Evolutionary conservation across 2,113 vertebrate species (phyloP), one percentile per base, ranked within the genome.

Genomic region (Cheilinus undulatus): DNA sequence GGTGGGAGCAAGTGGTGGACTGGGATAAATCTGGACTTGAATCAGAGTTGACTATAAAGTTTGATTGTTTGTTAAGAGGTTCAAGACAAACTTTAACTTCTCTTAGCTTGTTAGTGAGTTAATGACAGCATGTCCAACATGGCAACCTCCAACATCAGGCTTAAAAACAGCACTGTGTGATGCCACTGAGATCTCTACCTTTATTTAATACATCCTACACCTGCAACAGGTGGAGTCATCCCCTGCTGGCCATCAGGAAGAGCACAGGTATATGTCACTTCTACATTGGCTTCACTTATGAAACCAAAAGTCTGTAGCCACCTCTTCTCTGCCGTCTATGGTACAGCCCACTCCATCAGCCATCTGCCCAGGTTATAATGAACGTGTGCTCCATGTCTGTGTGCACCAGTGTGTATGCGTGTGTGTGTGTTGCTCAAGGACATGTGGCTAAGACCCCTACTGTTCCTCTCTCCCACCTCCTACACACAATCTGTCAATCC

Each of bases 401-500:
- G 62, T 80, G 65, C 40, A 4, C 20, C 15, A 22, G 34, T 45
- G 30, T 50, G 59, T 53, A 28, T 32, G 32, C 40, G 20, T 56
- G n/a, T 56, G 43, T 74, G 68, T 62, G 53, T 83, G 73, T 66
- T 56, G 57, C 54, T 53, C 51, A 63, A 51, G 36, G 69, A 78
- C 73, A 82, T 27, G 46, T 89, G 78, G 67, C 78, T 78, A 30
- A 68, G 69, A 73, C 76, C 75, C 84, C 86, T 61, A 77, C 82
- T 80, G 83, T 81, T 86, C 64, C 56, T 80, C 74, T 73, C 76
- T 82, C 73, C 71, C 67, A 75, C 75, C 71, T 84, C 89, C 86
- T 52, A 88, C 86, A 67, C 77, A 77, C 80, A 89, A 76, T 88
- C 83, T 89, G 88, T 86, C 82, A 81, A 32, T 82, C 64, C 48